Evolutionary conservation across 2,888 invertebrate genomes (phyloP).

Genomic region (Meghimatium bilineatum): DNA sequence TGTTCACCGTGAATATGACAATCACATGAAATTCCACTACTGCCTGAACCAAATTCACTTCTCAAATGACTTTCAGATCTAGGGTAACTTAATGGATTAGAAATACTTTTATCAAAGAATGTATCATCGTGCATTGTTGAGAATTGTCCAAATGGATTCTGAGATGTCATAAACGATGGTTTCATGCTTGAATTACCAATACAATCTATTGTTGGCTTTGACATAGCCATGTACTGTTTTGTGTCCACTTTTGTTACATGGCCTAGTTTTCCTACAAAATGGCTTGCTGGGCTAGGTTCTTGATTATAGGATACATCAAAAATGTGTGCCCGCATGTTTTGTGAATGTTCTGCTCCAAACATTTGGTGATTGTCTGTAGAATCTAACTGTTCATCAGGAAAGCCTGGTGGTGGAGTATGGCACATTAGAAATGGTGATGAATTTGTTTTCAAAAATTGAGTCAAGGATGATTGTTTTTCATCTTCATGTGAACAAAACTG

Average conservation of each 20-base stretch:
- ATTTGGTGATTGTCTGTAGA: neutral
- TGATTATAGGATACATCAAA: neutral
- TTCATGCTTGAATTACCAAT: neutral
- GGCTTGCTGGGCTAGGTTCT: neutral
- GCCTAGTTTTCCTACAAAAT: neutral
- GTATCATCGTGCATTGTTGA: neutral
- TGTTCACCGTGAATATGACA: neutral
- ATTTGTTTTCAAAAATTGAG: neutral
- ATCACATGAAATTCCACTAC: neutral
- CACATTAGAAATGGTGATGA: conserved; percentile 3
- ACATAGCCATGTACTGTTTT: neutral
- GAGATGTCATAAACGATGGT: neutral
- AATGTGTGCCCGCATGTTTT: neutral
- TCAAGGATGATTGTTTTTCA: neutral
- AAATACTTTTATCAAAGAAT: neutral
- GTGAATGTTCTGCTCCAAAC: neutral
- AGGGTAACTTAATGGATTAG: neutral
- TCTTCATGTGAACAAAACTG: neutral
- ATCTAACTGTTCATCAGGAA: neutral
- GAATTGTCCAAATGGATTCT: neutral
- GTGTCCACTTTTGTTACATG: conserved; percentile 3
- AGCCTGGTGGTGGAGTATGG: conserved; percentile 26
- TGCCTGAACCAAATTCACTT: neutral
- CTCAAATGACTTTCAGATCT: no score
- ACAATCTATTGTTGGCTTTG: neutral